phyloP scores from a whole-genome alignment of 2,113 vertebrate species.

The Onychostruthus taczanowskii region DNA sequence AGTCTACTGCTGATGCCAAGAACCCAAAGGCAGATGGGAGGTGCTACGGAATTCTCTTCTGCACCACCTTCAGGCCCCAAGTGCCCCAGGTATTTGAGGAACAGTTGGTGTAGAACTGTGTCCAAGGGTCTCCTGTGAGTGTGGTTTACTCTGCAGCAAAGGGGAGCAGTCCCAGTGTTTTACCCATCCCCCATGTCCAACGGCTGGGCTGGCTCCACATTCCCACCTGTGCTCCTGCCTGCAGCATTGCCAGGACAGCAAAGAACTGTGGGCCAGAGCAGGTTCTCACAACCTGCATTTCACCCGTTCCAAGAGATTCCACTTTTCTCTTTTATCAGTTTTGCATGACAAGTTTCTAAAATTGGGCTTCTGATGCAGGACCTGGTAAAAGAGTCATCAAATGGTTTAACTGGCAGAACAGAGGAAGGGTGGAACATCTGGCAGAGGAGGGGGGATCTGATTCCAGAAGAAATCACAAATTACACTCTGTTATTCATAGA shows the following conservation, averaged over 20 bases:
- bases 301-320: background rate
- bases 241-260: background rate
- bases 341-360: background rate
- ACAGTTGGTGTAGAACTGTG: background rate
- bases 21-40: background rate
- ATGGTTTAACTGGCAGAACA: background rate
- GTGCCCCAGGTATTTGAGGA: background rate
- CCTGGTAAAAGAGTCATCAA: background rate
- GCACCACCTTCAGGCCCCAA: too few relatives aligned
- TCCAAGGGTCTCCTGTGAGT: background rate
- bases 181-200: background rate
- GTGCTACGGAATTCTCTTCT: background rate
- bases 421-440: slow-evolving; percentile 36
- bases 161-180: background rate
- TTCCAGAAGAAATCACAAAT: slow-evolving; percentile 8
- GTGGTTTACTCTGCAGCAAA: background rate
- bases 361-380: background rate
- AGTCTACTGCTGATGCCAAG: background rate
- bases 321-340: background rate
- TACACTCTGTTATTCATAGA: background rate
- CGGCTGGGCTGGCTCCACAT: background rate
- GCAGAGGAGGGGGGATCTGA: background rate
- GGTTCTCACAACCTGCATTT: background rate
- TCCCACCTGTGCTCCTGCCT: background rate
- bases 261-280: background rate